Conservation (phyloP, 35 echinoderm and acorn worm genomes). For the Lytechinus pictus region DNA sequence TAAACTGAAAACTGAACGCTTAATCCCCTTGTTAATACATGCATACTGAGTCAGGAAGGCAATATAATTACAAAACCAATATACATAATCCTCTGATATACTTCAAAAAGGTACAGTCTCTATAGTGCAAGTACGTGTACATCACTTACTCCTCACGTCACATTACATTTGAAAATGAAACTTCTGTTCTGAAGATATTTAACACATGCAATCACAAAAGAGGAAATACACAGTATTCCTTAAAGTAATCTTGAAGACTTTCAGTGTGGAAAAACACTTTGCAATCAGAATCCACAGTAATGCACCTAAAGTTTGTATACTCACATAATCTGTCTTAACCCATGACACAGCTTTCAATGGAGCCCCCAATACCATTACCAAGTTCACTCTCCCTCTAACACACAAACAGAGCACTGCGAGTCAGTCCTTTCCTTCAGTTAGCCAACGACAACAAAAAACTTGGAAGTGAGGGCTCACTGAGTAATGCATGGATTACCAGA, state of each 20-base stretch:
- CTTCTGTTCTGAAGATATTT: background rate
- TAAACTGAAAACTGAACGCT: too few relatives aligned
- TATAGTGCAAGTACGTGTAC: too few relatives aligned
- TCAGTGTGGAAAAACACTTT: background rate
- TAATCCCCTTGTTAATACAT: too few relatives aligned
- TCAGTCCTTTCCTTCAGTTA: background rate
- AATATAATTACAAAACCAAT: too few relatives aligned
- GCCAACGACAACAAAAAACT: slow-evolving; percentile 7
- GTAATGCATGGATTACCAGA: slow-evolving; percentile 11
- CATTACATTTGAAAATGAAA: background rate
- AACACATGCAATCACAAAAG: background rate
- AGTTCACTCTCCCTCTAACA: background rate
- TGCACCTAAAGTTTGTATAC: background rate
- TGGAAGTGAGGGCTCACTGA: slow-evolving; percentile 1
- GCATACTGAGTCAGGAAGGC: too few relatives aligned
- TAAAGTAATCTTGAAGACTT: background rate
- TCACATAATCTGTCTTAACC: background rate
- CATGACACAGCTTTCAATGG: background rate
- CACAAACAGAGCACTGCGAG: background rate
- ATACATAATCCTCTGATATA: too few relatives aligned
- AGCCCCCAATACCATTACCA: background rate
- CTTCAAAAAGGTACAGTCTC: too few relatives aligned
- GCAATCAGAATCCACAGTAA: background rate
- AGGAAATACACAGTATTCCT: background rate
- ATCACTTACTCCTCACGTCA: too few relatives aligned